These are phyloP conservation scores for Tragelaphus scriptus DNA, from an alignment of 2,113 vertebrate genomes.

Conservation along the genomic window DNA sequence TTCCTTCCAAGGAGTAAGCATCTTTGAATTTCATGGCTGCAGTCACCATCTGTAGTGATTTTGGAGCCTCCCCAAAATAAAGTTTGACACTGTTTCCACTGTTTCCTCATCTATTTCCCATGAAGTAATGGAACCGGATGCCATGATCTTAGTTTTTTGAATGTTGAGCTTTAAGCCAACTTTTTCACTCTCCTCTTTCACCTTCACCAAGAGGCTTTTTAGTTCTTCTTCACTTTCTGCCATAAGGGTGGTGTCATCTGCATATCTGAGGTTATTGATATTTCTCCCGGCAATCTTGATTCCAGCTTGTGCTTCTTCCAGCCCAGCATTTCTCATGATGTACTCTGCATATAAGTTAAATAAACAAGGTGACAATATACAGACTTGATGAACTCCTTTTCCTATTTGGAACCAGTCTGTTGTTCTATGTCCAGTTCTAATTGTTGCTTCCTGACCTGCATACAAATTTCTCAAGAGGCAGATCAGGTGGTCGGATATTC, in stretches of 20 bases:
- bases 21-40: neutral
- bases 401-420: neutral
- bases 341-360: neutral
- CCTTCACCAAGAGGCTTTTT: neutral
- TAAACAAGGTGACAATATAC: neutral
- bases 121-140: neutral
- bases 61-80: fast-evolving
- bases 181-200: neutral
- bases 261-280: neutral
- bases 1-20: neutral
- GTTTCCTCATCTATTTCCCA: neutral
- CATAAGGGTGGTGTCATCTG: neutral
- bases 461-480: neutral
- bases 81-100: neutral
- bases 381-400: neutral
- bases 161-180: neutral
- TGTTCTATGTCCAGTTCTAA: neutral
- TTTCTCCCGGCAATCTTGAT: neutral
- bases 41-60: neutral
- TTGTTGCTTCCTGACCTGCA: neutral
- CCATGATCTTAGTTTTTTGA: neutral
- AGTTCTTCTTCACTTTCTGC: neutral
- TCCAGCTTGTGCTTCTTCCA: neutral
- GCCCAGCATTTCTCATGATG: neutral
- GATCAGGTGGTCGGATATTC: neutral